Percentiles rank a stretch among this genome's conserved stretches.
Evolutionary conservation across 2,888 invertebrate species (phyloP).

Genomic region (Luperina testacea): DNA sequence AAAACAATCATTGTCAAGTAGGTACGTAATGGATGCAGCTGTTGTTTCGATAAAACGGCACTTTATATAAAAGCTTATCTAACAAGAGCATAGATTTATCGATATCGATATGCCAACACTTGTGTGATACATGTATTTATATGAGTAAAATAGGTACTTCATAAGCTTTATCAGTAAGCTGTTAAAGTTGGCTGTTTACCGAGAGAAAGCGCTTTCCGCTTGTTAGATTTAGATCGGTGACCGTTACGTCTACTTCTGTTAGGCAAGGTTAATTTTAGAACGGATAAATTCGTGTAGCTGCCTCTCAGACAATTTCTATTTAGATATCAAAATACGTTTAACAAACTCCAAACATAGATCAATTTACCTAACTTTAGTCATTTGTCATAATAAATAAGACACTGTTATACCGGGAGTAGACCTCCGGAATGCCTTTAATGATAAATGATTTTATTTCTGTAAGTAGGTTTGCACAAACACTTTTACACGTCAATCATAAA

Average conservation of each 20-base stretch:
- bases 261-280: conserved; percentile 32
- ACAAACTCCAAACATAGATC: background rate
- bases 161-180: conserved; percentile 6
- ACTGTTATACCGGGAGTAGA: background rate
- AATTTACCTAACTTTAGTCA: background rate
- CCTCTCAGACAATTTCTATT: background rate
- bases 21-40: conserved; percentile 5
- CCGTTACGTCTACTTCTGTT: background rate
- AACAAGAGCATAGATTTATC: conserved; percentile 8
- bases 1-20: conserved; percentile 9
- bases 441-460: too few species aligned
- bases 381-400: background rate
- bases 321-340: background rate
- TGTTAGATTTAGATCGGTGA: background rate
- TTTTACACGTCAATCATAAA: too few species aligned
- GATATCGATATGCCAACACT: background rate
- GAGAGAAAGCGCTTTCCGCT: background rate
- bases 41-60: conserved; percentile 14
- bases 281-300: conserved; percentile 1
- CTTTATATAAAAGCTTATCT: conserved; percentile 29
- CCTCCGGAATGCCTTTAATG: background rate
- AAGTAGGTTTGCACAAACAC: too few species aligned
- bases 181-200: background rate
- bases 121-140: background rate
- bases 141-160: background rate